These are phyloP conservation scores for Solenopsis fugax DNA, from an alignment of 1,140 invertebrate species.

Conservation along the genomic window DNA sequence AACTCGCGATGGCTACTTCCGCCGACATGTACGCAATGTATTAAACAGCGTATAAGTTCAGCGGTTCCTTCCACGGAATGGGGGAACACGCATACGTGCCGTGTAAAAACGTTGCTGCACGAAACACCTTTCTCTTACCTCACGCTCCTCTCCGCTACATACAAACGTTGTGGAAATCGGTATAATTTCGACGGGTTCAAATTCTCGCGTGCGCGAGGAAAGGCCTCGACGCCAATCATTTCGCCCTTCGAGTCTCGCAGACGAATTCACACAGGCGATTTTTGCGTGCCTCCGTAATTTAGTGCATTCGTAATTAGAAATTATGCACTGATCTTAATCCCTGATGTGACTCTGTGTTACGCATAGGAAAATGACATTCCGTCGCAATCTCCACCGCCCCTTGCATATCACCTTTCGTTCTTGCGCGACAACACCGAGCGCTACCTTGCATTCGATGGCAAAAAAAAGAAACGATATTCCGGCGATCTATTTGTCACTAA, in stretches of 20 bases:
- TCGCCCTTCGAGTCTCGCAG: neutral
- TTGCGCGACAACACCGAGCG: constrained; percentile 22
- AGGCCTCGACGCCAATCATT: neutral
- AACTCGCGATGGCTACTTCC: constrained; percentile 5
- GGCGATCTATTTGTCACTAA: constrained; percentile 17
- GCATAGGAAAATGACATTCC: constrained; percentile 22
- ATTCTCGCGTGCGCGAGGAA: neutral
- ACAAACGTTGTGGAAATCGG: constrained; percentile 8
- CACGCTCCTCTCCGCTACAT: neutral
- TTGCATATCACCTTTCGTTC: constrained; percentile 14
- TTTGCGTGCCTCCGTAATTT: neutral
- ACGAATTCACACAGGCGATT: neutral
- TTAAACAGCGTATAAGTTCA: neutral
- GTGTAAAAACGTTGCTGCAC: constrained; percentile 23
- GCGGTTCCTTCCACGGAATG: neutral
- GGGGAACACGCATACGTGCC: neutral
- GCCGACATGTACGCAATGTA: constrained; percentile 20
- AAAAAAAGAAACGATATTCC: constrained; percentile 49
- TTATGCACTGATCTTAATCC: neutral
- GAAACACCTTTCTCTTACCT: constrained; percentile 17
- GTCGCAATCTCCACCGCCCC: constrained; percentile 5
- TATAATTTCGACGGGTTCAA: neutral
- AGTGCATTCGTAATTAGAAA: neutral
- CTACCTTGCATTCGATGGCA: constrained; percentile 18
- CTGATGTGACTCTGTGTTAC: neutral